Evolutionary conservation across 2,888 invertebrate genomes (phyloP).

Genomic region (Meiosimyza decipiens): DNA sequence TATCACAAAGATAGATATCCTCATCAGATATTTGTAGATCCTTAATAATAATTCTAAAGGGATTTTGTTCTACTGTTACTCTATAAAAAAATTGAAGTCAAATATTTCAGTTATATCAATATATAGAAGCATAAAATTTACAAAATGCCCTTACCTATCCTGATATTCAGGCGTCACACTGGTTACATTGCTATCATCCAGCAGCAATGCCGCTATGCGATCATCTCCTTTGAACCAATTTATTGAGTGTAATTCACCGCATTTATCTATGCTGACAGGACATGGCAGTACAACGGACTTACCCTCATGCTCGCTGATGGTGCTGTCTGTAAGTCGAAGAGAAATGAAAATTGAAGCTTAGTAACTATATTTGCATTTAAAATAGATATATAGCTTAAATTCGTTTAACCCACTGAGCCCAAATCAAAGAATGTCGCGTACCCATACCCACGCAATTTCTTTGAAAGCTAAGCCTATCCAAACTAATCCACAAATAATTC

Average conservation of each 20-base stretch:
- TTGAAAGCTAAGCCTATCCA: neutral
- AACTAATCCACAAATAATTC: constrained; percentile 16
- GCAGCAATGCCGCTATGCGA: constrained; percentile 66
- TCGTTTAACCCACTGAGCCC: too few species aligned
- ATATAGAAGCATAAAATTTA: neutral
- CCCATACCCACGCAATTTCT: neutral
- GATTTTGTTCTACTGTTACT: constrained; percentile 59
- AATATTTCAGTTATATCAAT: too few species aligned
- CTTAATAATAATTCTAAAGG: constrained; percentile 64
- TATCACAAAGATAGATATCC: constrained; percentile 82
- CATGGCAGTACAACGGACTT: constrained; percentile 74
- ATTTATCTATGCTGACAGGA: constrained; percentile 74
- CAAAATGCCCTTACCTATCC: constrained; percentile 56
- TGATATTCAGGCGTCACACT: constrained; percentile 63
- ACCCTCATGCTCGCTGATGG: constrained; percentile 63
- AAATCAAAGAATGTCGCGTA: too few species aligned
- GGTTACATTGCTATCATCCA: constrained; percentile 64
- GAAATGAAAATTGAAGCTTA: constrained; percentile 19
- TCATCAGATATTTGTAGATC: constrained; percentile 77
- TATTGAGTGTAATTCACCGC: constrained; percentile 80
- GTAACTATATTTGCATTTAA: constrained; percentile 29
- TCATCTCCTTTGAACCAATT: constrained; percentile 79
- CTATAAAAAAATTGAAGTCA: constrained; percentile 41
- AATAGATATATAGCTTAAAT: neutral
- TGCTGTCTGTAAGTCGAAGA: constrained; percentile 57